Evolutionary conservation across 1,140 invertebrate species (phyloP), one percentile per base, ranked within the genome.

Genomic region (Cherax destructor): DNA sequence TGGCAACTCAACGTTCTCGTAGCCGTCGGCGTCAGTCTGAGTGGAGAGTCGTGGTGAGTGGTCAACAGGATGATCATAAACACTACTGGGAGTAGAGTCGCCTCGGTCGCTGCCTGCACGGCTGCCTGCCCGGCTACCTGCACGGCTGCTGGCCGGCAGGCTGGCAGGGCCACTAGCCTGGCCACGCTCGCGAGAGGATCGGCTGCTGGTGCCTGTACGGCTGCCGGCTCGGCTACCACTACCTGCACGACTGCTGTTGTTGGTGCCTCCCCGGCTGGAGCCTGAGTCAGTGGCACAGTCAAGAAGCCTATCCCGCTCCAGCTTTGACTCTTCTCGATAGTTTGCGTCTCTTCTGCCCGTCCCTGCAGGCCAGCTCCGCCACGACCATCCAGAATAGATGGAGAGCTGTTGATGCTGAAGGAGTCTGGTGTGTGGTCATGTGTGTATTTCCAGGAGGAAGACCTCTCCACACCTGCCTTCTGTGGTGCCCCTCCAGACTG

Each of bases 391-490:
- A 91, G 83, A 24, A 91, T 91, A 13, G 89, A 91, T 11, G 89
- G 89, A 21, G 89, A 91, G 81, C 89, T 91, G 24, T 91, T 91
- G 83, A 91, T 91, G 83, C 89, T 91, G 77, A 91, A 91, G 30
- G 89, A 91, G 83, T 91, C 89, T 13, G 89, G 89, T 49, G 89
- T 91, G 83, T 91, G 89, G 76, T 91, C 89, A 50, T 91, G 89
- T 9, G 89, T 91, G 76, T 91, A 91, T 83, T 91, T 91, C 89
- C 89, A 91, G 0, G 89, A 91, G 2, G 89, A 91, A 7, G 89
- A 91, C 56, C 89, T n/a, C 83, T 91, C 89, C 47, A 91, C 89
- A 50, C 89, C 89, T 7, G 83, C 83, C 77, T 83, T 91, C 83
- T 85, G 87, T 76, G 69, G 84, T 47, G 61, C 21, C 83, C 49